These are phyloP conservation scores for Leptopilina syphax DNA, from an alignment of 2,888 invertebrate genomes.

Conservation along the genomic window DNA sequence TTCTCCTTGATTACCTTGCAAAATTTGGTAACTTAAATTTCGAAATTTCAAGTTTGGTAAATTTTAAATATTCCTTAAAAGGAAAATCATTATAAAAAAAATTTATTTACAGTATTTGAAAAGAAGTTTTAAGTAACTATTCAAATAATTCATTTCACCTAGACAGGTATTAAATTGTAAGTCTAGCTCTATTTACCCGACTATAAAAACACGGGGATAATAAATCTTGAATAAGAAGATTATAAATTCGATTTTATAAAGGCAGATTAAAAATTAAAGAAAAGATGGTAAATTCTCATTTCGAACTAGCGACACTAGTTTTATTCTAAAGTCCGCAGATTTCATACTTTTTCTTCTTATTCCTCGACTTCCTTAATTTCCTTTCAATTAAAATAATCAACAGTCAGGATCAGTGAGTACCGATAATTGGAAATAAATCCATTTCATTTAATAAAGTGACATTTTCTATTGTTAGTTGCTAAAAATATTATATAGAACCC, in stretches of 20 bases:
- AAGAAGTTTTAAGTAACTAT: slow-evolving; percentile 2
- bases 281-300: not conserved
- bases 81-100: not conserved
- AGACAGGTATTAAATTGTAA: not conserved
- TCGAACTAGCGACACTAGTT: not conserved
- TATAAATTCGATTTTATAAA: slow-evolving; percentile 14
- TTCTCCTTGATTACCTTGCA: no score
- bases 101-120: not conserved
- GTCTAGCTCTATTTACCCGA: not conserved
- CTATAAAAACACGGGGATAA: not conserved
- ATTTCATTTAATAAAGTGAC: no score
- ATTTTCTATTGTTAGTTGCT: no score
- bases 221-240: slow-evolving; percentile 9
- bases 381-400: not conserved
- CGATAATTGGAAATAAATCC: no score
- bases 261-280: slow-evolving; percentile 13
- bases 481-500: no score
- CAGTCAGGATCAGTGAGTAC: no score
- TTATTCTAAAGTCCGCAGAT: not conserved
- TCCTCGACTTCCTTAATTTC: no score
- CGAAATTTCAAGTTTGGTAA: no score
- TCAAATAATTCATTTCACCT: not conserved
- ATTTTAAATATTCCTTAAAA: not conserved
- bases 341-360: not conserved
- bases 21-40: no score